Evolutionary conservation across 2,888 invertebrate genomes (phyloP), one percentile per base, ranked within the genome.

Genomic region (Toxonevra muliebris): DNA sequence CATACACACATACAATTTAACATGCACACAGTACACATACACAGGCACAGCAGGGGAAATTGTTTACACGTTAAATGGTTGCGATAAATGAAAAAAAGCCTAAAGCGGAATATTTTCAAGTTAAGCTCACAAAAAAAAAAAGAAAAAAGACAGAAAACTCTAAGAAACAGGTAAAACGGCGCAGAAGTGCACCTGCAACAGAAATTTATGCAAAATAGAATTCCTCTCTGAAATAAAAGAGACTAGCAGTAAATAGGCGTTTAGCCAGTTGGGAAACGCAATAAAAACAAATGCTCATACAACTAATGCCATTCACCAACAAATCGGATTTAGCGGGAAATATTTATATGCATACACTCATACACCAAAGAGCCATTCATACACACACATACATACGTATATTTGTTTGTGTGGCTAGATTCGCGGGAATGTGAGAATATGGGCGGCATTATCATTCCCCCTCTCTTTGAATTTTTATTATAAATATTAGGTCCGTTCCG

Each of bases 51-150:
- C 54, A n/a, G 54, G 62, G 20, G 19, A 62, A 62, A 62, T 62
- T 62, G 54, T 62, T 62, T 17, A 43, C 62, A 62, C 62, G 62
- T 62, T 53, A 52, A 53, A 13, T 48, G 48, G 4, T 48, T 13
- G 48, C 48, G 48, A 48, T 48, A 10, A 48, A 5, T 5, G 11
- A 11, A 48, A 10, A 8, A 13, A 15, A 48, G 11, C 15, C 15
- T 48, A n/a, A 7, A 48, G 48, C 48, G 48, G 11, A 48, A 48
- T n/a, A 48, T 15, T n/a, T 45, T 48, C 15, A 48, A n/a, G 48
- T 48, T 13, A 15, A 13, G 11, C 48, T 48, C 48, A 7, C 11
- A 45, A 45, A 12, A 12, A 1, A 12, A 13, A 11, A 11, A 45
- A 12, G 2, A 45, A 45, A 12, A 13, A 45, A 13, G 12, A 13